A percentile compares a stretch with the other conserved stretches of the same genome.
Conservation (phyloP, 1,140 invertebrate genomes). For the Caenorhabditis inopinata region DNA sequence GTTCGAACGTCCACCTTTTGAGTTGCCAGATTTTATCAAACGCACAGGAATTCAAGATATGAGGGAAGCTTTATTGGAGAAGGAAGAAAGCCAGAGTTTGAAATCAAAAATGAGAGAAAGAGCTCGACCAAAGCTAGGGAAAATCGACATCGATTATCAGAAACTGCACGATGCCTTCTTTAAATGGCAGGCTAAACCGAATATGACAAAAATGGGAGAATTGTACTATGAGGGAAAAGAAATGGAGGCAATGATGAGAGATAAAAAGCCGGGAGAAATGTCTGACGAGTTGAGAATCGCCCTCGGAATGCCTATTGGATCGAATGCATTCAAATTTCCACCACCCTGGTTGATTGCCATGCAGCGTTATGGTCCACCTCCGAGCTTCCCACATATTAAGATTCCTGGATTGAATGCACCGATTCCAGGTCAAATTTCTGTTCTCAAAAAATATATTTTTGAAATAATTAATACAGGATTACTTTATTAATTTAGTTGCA, state of each 20-base stretch:
- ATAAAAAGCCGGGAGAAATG: slow-evolving; percentile 97
- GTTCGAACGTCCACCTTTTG: slow-evolving; percentile 97
- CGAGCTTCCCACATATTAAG: slow-evolving; percentile 96
- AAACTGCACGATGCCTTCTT: slow-evolving; percentile 99
- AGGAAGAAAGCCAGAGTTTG: slow-evolving; percentile 88
- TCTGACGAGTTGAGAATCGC: slow-evolving; percentile 92
- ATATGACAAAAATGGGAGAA: slow-evolving; percentile 97
- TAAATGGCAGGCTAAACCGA: slow-evolving; percentile 97
- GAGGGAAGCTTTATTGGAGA: slow-evolving; percentile 67
- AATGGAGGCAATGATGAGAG: slow-evolving; percentile 92
- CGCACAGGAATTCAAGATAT: slow-evolving; percentile 81
- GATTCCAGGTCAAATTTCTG: slow-evolving; percentile 77
- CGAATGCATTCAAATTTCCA: slow-evolving; percentile 73
- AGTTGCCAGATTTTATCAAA: slow-evolving; percentile 97
- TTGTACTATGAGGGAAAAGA: slow-evolving; percentile 98
- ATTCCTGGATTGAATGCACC: slow-evolving; percentile 74
- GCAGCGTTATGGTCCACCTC: slow-evolving; percentile 97
- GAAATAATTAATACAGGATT: no score
- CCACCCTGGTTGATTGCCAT: slow-evolving; percentile 99
- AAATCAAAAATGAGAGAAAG: slow-evolving; percentile 98
- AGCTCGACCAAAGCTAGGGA: slow-evolving; percentile 92
- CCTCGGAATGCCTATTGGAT: slow-evolving; percentile 95
- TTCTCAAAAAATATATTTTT: no score
- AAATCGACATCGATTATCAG: slow-evolving; percentile 99
- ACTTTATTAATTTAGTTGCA: no score